These are phyloP conservation scores for Plecturocebus donacophilus DNA, from an alignment of 2,113 vertebrate species.

Conservation along the genomic window DNA sequence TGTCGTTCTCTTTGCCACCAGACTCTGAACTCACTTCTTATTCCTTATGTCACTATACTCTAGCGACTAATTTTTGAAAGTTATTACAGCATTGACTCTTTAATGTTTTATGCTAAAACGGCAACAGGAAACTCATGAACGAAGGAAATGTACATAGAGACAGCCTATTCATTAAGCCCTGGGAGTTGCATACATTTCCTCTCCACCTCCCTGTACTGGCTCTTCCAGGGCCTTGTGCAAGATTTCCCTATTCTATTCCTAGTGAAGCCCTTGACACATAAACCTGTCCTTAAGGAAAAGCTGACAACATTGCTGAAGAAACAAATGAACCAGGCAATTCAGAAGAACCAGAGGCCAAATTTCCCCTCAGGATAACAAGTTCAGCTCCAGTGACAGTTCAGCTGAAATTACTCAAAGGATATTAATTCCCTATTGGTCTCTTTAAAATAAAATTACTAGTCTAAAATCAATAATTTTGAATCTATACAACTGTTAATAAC, in stretches of 20 bases:
- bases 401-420: neutral
- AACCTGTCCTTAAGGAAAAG: neutral
- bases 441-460: constrained; percentile 11
- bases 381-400: neutral
- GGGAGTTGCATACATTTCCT: neutral
- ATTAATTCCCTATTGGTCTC: neutral
- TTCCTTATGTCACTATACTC: neutral
- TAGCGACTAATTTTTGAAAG: neutral
- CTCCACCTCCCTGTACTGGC: neutral
- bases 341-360: neutral
- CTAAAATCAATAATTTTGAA: neutral
- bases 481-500: neutral
- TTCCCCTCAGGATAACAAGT: neutral
- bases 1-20: neutral
- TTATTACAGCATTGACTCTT: neutral
- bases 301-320: neutral
- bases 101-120: neutral
- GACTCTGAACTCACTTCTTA: neutral
- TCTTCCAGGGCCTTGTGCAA: neutral
- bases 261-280: neutral
- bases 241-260: neutral
- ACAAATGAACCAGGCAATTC: neutral
- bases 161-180: neutral
- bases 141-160: neutral
- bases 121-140: neutral